Conservation (phyloP, 1,140 invertebrate genomes). For the Drosophila asahinai region DNA sequence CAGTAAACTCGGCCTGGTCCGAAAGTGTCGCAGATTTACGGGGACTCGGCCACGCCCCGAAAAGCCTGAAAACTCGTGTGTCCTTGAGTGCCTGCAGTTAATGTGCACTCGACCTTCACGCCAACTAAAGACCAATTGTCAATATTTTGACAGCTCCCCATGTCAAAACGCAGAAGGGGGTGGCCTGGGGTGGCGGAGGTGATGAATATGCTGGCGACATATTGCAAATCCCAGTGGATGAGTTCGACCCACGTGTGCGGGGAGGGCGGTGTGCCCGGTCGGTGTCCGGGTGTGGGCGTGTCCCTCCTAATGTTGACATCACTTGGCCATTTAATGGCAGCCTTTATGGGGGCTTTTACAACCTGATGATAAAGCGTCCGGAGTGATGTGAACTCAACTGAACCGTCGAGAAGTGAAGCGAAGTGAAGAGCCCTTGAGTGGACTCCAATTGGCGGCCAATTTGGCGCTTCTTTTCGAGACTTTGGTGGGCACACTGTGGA, state of each 20-base stretch:
- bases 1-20: conserved; percentile 40
- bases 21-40: conserved; percentile 70
- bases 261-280: not conserved
- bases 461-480: conserved; percentile 6
- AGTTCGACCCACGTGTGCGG: conserved; percentile 37
- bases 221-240: conserved; percentile 71
- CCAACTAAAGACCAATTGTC: conserved; percentile 75
- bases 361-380: conserved; percentile 49
- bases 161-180: not conserved
- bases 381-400: conserved; percentile 22
- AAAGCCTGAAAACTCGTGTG: conserved; percentile 4
- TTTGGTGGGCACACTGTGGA: not conserved
- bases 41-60: conserved; percentile 34
- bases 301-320: conserved; percentile 72
- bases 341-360: conserved; percentile 64
- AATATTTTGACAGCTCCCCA: conserved; percentile 77
- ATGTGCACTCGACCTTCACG: conserved; percentile 75
- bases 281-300: conserved; percentile 34
- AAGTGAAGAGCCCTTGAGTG: conserved; percentile 31
- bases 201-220: conserved; percentile 73
- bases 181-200: conserved; percentile 22
- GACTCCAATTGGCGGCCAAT: conserved; percentile 48
- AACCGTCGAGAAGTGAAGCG: conserved; percentile 16
- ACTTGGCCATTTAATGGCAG: conserved; percentile 69
- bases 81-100: conserved; percentile 63